Evolutionary conservation across 2,113 vertebrate genomes (phyloP).

Genomic region (Pungitius pungitius): DNA sequence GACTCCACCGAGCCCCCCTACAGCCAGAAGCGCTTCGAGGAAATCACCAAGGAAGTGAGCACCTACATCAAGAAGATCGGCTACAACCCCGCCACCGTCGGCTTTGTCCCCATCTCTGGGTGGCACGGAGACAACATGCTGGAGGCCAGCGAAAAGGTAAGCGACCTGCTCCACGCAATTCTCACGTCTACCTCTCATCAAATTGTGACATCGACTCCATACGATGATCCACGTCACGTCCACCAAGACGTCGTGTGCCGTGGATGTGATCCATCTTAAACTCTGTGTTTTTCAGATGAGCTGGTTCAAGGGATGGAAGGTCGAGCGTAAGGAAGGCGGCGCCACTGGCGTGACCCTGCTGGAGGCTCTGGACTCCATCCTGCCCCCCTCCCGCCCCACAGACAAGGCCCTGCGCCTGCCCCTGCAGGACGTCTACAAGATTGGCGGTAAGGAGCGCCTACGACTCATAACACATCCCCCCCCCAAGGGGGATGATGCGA

Average conservation of each 20-base stretch:
- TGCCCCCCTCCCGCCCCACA: slow-evolving; percentile 77
- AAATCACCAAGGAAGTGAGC: slow-evolving; percentile 85
- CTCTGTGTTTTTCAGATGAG: slow-evolving; percentile 72
- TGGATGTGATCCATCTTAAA: background rate
- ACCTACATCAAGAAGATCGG: slow-evolving; percentile 86
- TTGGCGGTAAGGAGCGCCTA: slow-evolving; percentile 72
- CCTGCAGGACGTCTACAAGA: slow-evolving; percentile 84
- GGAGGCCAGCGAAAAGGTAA: slow-evolving; percentile 68
- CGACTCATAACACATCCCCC: background rate
- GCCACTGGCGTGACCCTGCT: slow-evolving; percentile 77
- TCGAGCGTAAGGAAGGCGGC: slow-evolving; percentile 82
- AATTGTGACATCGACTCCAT: background rate
- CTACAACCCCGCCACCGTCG: slow-evolving; percentile 81
- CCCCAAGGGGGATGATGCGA: background rate
- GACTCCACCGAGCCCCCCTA: slow-evolving; percentile 84
- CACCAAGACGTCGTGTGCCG: background rate
- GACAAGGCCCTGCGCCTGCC: slow-evolving; percentile 82
- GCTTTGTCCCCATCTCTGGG: slow-evolving; percentile 84
- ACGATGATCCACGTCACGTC: background rate
- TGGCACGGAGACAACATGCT: slow-evolving; percentile 87
- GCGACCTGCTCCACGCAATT: background rate
- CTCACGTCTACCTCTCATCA: background rate
- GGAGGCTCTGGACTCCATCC: slow-evolving; percentile 83
- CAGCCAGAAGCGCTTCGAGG: slow-evolving; percentile 81
- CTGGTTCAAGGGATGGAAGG: slow-evolving; percentile 87